phyloP scores from a whole-genome alignment of 2,113 vertebrate genomes.

The Psittacus erithacus region DNA sequence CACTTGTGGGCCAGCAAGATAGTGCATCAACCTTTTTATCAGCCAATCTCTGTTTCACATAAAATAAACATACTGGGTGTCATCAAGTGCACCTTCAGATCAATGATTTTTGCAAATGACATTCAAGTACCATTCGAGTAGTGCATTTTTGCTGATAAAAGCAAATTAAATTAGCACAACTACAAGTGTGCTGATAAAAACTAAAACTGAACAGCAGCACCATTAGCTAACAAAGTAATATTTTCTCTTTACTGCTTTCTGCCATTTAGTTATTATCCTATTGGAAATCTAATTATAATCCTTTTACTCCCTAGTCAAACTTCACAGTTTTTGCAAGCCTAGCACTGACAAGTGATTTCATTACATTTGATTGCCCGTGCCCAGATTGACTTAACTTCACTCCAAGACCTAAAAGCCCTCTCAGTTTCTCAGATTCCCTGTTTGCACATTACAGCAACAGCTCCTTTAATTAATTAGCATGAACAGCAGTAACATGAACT shows the following conservation, averaged over 20 bases:
- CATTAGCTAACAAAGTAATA: constrained; percentile 86
- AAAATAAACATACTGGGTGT: constrained; percentile 74
- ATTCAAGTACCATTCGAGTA: constrained; percentile 73
- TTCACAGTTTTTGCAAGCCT: constrained; percentile 91
- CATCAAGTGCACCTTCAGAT: constrained; percentile 79
- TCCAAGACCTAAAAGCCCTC: constrained; percentile 83
- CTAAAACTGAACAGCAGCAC: constrained; percentile 77
- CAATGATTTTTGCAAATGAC: constrained; percentile 82
- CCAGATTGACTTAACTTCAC: constrained; percentile 84
- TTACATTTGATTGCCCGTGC: constrained; percentile 88
- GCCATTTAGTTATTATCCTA: constrained; percentile 90
- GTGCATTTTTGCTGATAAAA: constrained; percentile 81
- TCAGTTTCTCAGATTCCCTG: constrained; percentile 85
- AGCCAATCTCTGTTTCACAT: constrained; percentile 64
- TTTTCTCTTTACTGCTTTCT: constrained; percentile 85
- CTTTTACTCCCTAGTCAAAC: constrained; percentile 90
- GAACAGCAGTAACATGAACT: constrained; percentile 87
- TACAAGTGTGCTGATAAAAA: constrained; percentile 80
- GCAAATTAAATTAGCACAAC: constrained; percentile 81
- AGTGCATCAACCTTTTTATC: constrained; percentile 62
- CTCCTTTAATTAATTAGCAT: constrained; percentile 90
- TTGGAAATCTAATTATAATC: constrained; percentile 91
- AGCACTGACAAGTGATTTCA: constrained; percentile 93
- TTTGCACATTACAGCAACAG: constrained; percentile 85
- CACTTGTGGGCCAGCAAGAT: not conserved